phyloP scores from a whole-genome alignment of 2,797 vertebrate genomes.

The Brachyalestes nurse region DNA sequence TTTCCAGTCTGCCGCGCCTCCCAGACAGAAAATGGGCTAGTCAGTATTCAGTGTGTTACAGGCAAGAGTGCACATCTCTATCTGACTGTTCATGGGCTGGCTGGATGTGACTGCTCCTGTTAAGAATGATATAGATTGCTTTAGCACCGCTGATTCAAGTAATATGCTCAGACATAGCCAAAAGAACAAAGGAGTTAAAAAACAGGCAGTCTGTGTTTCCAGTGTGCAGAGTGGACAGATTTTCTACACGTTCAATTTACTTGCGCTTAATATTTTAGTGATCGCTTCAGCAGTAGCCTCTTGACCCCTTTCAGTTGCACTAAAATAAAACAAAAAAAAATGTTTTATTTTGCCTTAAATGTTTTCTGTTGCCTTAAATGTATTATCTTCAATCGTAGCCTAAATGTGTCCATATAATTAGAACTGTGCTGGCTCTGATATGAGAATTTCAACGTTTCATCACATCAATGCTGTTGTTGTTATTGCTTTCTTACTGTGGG shows the following conservation, averaged over 20 bases:
- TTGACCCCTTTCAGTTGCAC: not conserved
- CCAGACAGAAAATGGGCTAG: constrained; percentile 30
- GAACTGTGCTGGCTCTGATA: constrained; percentile 36
- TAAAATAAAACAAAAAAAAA: no score
- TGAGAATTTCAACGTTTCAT: constrained; percentile 29
- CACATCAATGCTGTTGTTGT: constrained; percentile 35
- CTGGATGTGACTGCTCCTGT: constrained; percentile 18
- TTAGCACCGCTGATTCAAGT: not conserved
- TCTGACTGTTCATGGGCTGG: constrained; percentile 9
- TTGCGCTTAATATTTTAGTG: not conserved
- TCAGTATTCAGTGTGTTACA: constrained; percentile 34
- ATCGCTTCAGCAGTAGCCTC: not conserved
- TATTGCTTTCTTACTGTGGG: constrained; percentile 28
- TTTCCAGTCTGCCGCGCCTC: constrained; percentile 34
- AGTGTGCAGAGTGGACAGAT: not conserved
- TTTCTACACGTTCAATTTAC: not conserved
- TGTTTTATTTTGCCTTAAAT: not conserved
- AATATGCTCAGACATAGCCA: constrained; percentile 2
- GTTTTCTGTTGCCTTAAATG: not conserved
- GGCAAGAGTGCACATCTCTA: constrained; percentile 10
- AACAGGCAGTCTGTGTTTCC: not conserved
- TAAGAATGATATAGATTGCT: constrained; percentile 10
- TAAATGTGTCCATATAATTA: constrained; percentile 16
- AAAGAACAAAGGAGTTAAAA: not conserved
- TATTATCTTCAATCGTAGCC: no score